These are phyloP conservation scores for Menura novaehollandiae DNA, from an alignment of 2,113 vertebrate species.

Conservation along the genomic window DNA sequence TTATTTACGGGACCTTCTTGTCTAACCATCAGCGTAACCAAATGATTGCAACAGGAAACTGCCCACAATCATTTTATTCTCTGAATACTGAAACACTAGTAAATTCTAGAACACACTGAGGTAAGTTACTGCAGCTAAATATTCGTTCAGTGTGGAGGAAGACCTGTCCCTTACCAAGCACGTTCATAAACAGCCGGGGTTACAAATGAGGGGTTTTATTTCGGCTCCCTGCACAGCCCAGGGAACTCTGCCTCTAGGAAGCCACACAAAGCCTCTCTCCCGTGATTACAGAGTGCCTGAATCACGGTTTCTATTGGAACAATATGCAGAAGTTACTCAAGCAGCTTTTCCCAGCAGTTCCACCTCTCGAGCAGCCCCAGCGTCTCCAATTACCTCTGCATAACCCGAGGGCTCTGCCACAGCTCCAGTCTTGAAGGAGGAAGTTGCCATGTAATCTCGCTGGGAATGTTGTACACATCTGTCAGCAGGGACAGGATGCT, in stretches of 20 bases:
- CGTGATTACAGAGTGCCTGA: background rate
- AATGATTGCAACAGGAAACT: background rate
- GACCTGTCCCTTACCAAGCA: background rate
- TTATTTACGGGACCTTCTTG: background rate
- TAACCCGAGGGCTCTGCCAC: slow-evolving; percentile 31
- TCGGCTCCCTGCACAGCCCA: background rate
- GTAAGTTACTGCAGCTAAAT: background rate
- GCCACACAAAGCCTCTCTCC: background rate
- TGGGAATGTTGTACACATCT: slow-evolving; percentile 57
- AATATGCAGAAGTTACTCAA: background rate
- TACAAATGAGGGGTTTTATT: background rate
- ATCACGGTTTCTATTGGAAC: background rate
- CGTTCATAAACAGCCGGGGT: rapidly evolving
- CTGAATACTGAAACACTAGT: background rate
- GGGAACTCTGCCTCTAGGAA: background rate
- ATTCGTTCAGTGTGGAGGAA: background rate
- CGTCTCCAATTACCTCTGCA: slow-evolving; percentile 36
- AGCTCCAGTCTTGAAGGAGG: slow-evolving; percentile 53
- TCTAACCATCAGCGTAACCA: background rate
- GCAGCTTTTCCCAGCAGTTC: slow-evolving; percentile 50
- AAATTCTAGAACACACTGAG: background rate
- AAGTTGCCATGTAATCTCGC: slow-evolving; percentile 63
- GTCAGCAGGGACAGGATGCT: slow-evolving; percentile 64
- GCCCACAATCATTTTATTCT: background rate
- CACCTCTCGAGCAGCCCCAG: slow-evolving; percentile 44